Base-by-base conservation (phyloP, 1,140 invertebrate genomes). In the Pseudomyrmex concolor region DNA sequence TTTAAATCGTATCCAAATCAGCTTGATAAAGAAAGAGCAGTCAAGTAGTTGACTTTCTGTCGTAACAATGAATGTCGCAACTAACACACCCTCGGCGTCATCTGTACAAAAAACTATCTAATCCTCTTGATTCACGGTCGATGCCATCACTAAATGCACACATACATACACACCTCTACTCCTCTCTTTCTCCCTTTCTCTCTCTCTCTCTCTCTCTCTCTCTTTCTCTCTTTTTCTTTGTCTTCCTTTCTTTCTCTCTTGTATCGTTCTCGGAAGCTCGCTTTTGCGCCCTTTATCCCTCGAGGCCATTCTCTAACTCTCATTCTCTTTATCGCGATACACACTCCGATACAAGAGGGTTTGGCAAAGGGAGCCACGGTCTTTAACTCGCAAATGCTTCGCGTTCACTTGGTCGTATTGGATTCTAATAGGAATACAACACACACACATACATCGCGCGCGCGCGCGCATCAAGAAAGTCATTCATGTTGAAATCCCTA, bases 331-430 rank as follows among this genome's bases (percentile, higher is more conserved):
- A 9, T 60, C 50, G 67, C 50, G 66, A 80, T 80, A 70, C 66
- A 78, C 64, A 12, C 64, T 78, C 19, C 15, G 63, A 71, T 71
- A 80, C 15, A 45, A 80, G 34, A 80, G 76, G 50, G 66, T n/a
- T 19, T 59, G 25, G 50, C n/a, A 77, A 70, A 80, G 68, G 92
- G 90, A 84, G 92, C 93, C 90, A 93, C 91, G 92, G 87, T 93
- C 89, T 93, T 93, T 93, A 93, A 92, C 91, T 92, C 88, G 73
- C 86, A 86, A 89, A 90, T 88, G 85, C 86, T 77, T 66, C 54
- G 63, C 88, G 89, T 86, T 90, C 88, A 89, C 89, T 91, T 90
- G 86, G 86, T 81, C 85, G 88, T 92, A 93, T 93, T 92, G 92
- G 90, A 91, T 88, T 89, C 89, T 93, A 92, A 93, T 93, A 89